Percentiles rank a stretch among this genome's conserved stretches.
Conservation (phyloP, 2,888 invertebrate species). For the Callosobruchus maculatus region DNA sequence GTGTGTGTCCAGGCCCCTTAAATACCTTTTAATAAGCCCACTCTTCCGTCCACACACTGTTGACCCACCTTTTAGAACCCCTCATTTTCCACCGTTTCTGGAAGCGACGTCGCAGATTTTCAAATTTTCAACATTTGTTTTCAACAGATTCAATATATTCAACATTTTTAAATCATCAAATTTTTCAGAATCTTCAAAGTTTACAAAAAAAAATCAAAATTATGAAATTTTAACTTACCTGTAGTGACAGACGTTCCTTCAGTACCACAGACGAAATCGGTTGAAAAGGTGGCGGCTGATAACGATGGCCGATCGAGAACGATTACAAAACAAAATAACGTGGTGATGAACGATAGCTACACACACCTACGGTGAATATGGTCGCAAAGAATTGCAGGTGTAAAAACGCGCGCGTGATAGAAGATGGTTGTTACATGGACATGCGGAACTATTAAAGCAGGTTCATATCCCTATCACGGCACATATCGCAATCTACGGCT, state of each 20-base stretch:
- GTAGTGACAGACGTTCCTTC: not conserved
- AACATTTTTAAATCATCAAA: no score
- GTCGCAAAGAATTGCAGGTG: not conserved
- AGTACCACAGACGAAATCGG: not conserved
- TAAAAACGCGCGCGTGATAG: not conserved
- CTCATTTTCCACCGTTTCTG: no score
- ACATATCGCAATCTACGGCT: constrained; percentile 77
- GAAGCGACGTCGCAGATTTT: no score
- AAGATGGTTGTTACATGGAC: constrained; percentile 6
- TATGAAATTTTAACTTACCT: not conserved
- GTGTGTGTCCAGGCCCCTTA: no score
- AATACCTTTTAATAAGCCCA: no score
- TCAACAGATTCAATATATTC: no score
- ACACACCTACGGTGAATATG: not conserved
- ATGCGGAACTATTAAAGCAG: constrained; percentile 38
- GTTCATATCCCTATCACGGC: constrained; percentile 76
- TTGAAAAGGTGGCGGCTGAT: not conserved
- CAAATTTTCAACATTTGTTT: no score
- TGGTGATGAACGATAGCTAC: not conserved
- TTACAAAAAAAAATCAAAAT: no score
- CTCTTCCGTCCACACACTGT: no score
- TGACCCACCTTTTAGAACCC: no score
- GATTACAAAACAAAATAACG: not conserved
- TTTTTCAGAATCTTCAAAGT: no score
- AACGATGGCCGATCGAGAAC: not conserved